Evolutionary conservation across 2,113 vertebrate species (phyloP).

Genomic region (Dolichallabes microphthalmus): DNA sequence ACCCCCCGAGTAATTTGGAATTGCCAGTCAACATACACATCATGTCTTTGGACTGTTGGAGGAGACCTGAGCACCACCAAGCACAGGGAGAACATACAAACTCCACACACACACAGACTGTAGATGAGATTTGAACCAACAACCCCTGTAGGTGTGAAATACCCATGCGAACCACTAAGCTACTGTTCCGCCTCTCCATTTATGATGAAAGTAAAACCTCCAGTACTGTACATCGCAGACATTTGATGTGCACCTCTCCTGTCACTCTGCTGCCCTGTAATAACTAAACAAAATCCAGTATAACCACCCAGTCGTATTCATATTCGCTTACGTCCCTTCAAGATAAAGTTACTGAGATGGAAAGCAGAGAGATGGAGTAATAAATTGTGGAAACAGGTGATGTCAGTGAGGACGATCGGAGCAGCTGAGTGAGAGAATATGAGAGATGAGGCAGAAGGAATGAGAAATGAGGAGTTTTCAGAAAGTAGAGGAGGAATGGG

Average conservation of each 20-base stretch:
- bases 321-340: not conserved
- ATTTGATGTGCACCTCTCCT: not conserved
- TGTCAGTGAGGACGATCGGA: not conserved
- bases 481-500: not conserved
- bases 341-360: slow-evolving; percentile 18
- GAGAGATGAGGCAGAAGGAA: slow-evolving; percentile 6
- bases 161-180: too few relatives aligned
- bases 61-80: too few relatives aligned
- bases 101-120: too few relatives aligned
- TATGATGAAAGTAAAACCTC: not conserved
- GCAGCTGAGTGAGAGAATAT: slow-evolving; percentile 4
- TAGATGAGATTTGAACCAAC: too few relatives aligned
- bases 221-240: not conserved
- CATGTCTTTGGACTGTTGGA: too few relatives aligned
- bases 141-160: too few relatives aligned
- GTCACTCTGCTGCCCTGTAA: not conserved
- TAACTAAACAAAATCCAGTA: not conserved
- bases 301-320: not conserved
- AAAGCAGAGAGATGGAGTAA: slow-evolving; percentile 25
- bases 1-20: too few relatives aligned
- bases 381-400: slow-evolving; percentile 31
- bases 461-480: slow-evolving; percentile 29
- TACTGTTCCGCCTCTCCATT: too few relatives aligned
- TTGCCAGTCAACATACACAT: too few relatives aligned
- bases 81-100: too few relatives aligned